phyloP scores from a whole-genome alignment of 2,797 vertebrate species.

The Coendou prehensilis region DNA sequence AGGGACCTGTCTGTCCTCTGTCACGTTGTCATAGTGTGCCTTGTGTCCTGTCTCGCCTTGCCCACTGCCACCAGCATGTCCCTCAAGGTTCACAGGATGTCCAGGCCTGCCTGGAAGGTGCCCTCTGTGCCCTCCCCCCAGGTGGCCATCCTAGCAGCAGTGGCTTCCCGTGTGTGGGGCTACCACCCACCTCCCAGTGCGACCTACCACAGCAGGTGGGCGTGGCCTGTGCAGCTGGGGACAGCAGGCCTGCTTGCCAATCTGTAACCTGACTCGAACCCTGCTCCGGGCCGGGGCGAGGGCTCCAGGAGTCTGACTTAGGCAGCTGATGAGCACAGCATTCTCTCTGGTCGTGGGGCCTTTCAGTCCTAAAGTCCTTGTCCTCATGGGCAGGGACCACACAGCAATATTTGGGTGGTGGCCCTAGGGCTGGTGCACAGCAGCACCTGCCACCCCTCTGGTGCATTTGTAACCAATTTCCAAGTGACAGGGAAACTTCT shows the following conservation, averaged over 20 bases:
- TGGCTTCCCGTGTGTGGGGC: not conserved
- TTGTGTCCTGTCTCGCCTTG: slow-evolving; percentile 91
- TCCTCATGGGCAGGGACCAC: slow-evolving; percentile 85
- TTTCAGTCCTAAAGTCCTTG: slow-evolving; percentile 82
- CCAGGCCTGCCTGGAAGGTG: slow-evolving; percentile 87
- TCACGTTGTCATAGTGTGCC: slow-evolving; percentile 95
- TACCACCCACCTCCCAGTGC: rapidly evolving
- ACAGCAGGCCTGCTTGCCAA: slow-evolving; percentile 81
- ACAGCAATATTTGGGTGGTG: slow-evolving; percentile 93
- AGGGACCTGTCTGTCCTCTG: slow-evolving; percentile 90
- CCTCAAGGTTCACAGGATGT: slow-evolving; percentile 86
- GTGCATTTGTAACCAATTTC: slow-evolving; percentile 92
- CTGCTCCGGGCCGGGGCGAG: slow-evolving; percentile 75
- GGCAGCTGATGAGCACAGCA: slow-evolving; percentile 87
- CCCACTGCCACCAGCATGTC: slow-evolving; percentile 95
- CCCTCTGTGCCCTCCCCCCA: not conserved
- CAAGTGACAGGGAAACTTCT: slow-evolving; percentile 87
- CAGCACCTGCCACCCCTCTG: slow-evolving; percentile 89
- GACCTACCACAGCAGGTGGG: slow-evolving; percentile 89
- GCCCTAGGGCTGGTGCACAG: slow-evolving; percentile 83
- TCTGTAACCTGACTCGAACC: slow-evolving; percentile 78
- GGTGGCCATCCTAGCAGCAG: not conserved
- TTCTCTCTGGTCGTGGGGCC: slow-evolving; percentile 84
- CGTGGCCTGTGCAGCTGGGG: slow-evolving; percentile 79
- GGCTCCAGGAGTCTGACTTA: slow-evolving; percentile 82